These are phyloP conservation scores for Cyclophora albipunctata DNA, from an alignment of 2,888 invertebrate genomes.

Conservation along the genomic window DNA sequence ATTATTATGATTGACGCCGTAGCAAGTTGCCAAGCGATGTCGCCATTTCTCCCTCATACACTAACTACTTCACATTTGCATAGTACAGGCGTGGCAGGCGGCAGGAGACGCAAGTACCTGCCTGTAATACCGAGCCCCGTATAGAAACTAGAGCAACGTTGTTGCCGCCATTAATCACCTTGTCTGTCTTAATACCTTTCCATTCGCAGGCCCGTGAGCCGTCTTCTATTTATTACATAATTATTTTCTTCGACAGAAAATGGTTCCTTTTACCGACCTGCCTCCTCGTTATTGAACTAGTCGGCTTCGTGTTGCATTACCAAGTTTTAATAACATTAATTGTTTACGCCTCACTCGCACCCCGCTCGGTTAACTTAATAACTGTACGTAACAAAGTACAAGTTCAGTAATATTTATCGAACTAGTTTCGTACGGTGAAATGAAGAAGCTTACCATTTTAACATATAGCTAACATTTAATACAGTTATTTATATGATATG, in stretches of 20 bases:
- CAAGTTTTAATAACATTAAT: constrained; percentile 69
- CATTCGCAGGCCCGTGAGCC: constrained; percentile 57
- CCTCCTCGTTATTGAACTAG: constrained; percentile 48
- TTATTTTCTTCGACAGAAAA: constrained; percentile 64
- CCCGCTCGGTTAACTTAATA: constrained; percentile 47
- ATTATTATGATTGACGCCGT: constrained; percentile 57
- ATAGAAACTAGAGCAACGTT: constrained; percentile 44
- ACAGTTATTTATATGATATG: constrained; percentile 27
- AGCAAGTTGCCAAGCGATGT: constrained; percentile 53
- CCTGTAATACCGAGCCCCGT: constrained; percentile 31
- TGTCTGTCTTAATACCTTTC: constrained; percentile 68
- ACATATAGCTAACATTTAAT: constrained; percentile 10
- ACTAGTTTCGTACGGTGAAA: constrained; percentile 43
- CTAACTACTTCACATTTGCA: constrained; percentile 63
- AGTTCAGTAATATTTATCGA: constrained; percentile 55
- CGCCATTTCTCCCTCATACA: constrained; percentile 48
- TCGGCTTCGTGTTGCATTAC: constrained; percentile 47
- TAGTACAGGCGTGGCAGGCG: constrained; percentile 37
- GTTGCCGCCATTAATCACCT: constrained; percentile 66
- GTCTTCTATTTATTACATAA: constrained; percentile 66
- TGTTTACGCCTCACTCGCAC: constrained; percentile 59
- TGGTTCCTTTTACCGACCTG: constrained; percentile 42
- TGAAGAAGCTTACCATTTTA: not conserved
- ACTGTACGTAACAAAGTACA: constrained; percentile 40
- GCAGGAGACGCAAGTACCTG: constrained; percentile 33